These are phyloP conservation scores for Drosophila lini DNA, from an alignment of 1,140 invertebrate species.

Conservation along the genomic window DNA sequence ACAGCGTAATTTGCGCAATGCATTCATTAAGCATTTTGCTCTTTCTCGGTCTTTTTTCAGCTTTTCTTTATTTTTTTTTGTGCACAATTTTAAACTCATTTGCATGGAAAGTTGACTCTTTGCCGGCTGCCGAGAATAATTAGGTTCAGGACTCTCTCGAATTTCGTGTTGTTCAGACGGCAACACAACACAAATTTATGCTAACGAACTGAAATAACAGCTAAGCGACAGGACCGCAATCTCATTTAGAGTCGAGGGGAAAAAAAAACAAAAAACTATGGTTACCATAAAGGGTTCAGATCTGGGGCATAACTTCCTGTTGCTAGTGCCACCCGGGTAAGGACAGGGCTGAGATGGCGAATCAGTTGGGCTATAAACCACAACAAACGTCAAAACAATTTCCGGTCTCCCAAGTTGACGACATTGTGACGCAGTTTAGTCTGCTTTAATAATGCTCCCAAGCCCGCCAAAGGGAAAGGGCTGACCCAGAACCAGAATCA, in stretches of 20 bases:
- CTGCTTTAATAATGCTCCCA: slow-evolving; percentile 11
- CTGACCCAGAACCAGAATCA: background rate
- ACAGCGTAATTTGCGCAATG: slow-evolving; percentile 54
- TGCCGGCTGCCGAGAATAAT: slow-evolving; percentile 32
- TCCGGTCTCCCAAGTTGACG: slow-evolving; percentile 51
- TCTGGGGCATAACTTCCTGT: slow-evolving; percentile 21
- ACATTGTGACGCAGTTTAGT: slow-evolving; percentile 27
- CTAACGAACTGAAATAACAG: slow-evolving; percentile 51
- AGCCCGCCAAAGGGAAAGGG: background rate
- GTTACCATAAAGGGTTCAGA: slow-evolving; percentile 28
- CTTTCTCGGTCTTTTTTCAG: slow-evolving; percentile 1
- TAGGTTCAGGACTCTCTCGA: slow-evolving; percentile 45
- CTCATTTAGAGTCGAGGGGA: slow-evolving; percentile 26
- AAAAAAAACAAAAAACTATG: slow-evolving; percentile 12
- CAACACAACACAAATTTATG: slow-evolving; percentile 48
- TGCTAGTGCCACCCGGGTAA: background rate
- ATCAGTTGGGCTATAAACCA: slow-evolving; percentile 59
- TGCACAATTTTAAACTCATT: slow-evolving; percentile 57
- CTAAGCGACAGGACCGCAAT: slow-evolving; percentile 41
- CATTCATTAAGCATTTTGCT: slow-evolving; percentile 58
- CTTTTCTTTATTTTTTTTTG: slow-evolving; percentile 2
- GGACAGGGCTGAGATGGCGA: slow-evolving; percentile 21
- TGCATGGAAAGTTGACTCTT: slow-evolving; percentile 49
- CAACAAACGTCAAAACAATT: slow-evolving; percentile 72
- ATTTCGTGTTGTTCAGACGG: slow-evolving; percentile 26